These are phyloP conservation scores for Pseudocheirus occidentalis DNA, from an alignment of 2,797 vertebrate species.

Conservation along the genomic window DNA sequence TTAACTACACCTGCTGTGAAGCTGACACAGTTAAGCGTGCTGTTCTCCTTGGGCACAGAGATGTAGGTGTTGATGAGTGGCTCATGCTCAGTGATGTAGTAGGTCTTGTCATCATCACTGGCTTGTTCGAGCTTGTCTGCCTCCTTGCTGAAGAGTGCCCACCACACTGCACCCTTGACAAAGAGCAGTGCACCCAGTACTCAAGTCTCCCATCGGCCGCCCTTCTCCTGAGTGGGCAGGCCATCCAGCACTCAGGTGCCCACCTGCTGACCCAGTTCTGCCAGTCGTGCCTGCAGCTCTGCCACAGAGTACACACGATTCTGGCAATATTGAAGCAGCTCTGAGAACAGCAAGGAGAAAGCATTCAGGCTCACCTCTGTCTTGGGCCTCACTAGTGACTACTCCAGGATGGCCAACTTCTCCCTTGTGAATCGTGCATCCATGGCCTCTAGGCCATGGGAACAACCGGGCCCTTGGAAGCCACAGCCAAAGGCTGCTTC, in stretches of 20 bases:
- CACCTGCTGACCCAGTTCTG: conserved; percentile 92
- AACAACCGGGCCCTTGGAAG: no score
- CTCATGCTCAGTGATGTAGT: conserved; percentile 96
- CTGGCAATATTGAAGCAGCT: conserved; percentile 98
- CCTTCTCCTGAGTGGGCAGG: conserved; percentile 92
- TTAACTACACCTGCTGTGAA: conserved; percentile 95
- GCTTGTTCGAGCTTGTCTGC: conserved; percentile 97
- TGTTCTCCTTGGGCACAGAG: conserved; percentile 96
- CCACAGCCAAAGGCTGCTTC: no score
- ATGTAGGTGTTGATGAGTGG: conserved; percentile 95
- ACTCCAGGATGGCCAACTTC: conserved; percentile 93
- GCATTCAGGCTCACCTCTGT: conserved; percentile 92
- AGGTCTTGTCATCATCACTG: conserved; percentile 95
- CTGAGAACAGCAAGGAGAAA: conserved; percentile 95
- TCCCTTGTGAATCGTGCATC: conserved; percentile 94
- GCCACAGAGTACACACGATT: conserved; percentile 95
- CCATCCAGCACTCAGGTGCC: conserved; percentile 93
- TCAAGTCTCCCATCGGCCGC: conserved; percentile 93
- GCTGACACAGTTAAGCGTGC: conserved; percentile 95
- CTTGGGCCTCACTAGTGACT: conserved; percentile 90
- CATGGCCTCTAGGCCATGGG: conserved; percentile 81
- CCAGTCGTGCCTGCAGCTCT: conserved; percentile 93
- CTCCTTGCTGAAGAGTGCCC: conserved; percentile 93
- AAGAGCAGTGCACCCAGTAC: conserved; percentile 95
- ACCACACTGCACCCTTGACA: conserved; percentile 95